Evolutionary conservation across 2,888 invertebrate species (phyloP).

Genomic region (Argyresthia goedartella): DNA sequence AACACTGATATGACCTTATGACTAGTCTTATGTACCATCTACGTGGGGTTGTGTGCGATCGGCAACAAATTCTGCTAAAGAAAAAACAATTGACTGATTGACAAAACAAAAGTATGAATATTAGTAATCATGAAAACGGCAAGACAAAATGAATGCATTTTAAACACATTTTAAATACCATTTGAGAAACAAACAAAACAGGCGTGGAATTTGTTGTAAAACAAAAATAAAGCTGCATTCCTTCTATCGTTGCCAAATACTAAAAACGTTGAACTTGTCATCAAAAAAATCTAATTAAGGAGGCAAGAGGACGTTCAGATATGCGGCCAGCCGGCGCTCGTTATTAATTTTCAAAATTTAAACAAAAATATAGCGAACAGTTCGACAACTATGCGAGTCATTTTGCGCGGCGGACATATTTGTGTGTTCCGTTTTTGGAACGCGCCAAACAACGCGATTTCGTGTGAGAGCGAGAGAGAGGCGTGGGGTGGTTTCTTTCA

Average conservation of each 20-base stretch:
- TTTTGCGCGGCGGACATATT: conserved; percentile 48
- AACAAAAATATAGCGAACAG: conserved; percentile 49
- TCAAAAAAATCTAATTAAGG: conserved; percentile 64
- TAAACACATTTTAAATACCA: neutral
- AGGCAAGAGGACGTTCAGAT: conserved; percentile 32
- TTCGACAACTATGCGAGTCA: conserved; percentile 51
- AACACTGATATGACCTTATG: too few relatives aligned
- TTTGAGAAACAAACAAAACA: neutral
- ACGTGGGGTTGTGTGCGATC: too few relatives aligned
- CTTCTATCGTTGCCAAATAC: conserved; percentile 7
- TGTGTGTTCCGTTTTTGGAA: conserved; percentile 35
- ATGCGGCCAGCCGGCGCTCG: conserved; percentile 29
- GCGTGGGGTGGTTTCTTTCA: conserved; percentile 9
- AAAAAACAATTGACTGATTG: neutral
- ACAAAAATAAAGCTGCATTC: neutral
- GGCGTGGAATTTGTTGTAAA: neutral
- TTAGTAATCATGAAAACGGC: neutral
- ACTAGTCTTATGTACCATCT: too few relatives aligned
- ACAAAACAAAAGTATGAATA: neutral
- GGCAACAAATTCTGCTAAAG: too few relatives aligned
- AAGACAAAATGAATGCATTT: neutral
- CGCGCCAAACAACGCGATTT: neutral
- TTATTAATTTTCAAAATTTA: conserved; percentile 65
- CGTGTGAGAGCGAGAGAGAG: conserved; percentile 2
- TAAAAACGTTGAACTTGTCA: conserved; percentile 38